Percentiles rank a stretch among this genome's conserved stretches.
Conservation (phyloP, 2,113 vertebrate genomes). For the Serinus canaria region DNA sequence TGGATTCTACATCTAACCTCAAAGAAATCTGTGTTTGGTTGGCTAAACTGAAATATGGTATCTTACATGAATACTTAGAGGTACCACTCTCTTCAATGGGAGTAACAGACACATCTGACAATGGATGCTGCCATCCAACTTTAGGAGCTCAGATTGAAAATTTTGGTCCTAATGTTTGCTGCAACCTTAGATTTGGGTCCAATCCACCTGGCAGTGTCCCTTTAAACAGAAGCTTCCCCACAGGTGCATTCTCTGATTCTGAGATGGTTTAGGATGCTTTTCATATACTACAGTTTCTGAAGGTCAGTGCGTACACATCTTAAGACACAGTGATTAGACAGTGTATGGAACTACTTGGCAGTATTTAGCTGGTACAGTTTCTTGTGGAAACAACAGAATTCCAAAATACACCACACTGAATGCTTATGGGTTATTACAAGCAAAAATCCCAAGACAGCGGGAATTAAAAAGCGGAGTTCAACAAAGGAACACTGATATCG, state of each 20-base stretch:
- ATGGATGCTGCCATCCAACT: background rate
- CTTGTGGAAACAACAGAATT: slow-evolving; percentile 65
- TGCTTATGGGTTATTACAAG: slow-evolving; percentile 65
- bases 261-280: slow-evolving; percentile 46
- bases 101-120: background rate
- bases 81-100: background rate
- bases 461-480: slow-evolving; percentile 70
- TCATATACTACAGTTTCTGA: slow-evolving; percentile 35
- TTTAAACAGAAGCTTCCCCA: slow-evolving; percentile 3
- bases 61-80: background rate
- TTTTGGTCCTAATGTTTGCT: background rate
- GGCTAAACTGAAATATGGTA: background rate
- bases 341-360: slow-evolving; percentile 69
- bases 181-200: background rate
- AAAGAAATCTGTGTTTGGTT: background rate
- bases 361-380: slow-evolving; percentile 72
- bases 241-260: background rate
- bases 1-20: background rate
- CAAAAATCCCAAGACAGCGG: slow-evolving; percentile 51
- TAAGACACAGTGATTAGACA: slow-evolving; percentile 62
- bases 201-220: background rate
- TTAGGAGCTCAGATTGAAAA: background rate
- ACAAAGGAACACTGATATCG: slow-evolving; percentile 61
- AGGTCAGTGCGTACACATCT: slow-evolving; percentile 51
- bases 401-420: slow-evolving; percentile 61